Conservation (phyloP, 2,888 invertebrate genomes). For the Caenorhabditis sp. region DNA sequence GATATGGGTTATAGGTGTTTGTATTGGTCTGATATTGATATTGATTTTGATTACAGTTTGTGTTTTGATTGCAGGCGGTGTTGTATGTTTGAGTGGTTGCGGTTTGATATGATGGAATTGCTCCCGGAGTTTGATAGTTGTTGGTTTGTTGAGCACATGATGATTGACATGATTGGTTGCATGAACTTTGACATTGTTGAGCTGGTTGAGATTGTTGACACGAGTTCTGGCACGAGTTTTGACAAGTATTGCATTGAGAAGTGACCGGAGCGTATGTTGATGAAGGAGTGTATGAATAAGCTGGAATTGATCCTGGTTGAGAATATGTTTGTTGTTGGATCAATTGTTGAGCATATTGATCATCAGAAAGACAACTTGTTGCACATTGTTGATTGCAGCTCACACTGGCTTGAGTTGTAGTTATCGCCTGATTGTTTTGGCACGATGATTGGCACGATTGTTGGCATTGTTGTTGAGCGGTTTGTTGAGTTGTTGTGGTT, state of each 20-base stretch:
- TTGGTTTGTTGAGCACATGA: slow-evolving; percentile 21
- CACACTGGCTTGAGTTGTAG: slow-evolving; percentile 18
- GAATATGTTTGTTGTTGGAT: slow-evolving; percentile 48
- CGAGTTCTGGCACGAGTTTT: slow-evolving; percentile 38
- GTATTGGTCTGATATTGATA: background rate
- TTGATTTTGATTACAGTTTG: background rate
- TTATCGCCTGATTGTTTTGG: slow-evolving; percentile 5
- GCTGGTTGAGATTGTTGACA: slow-evolving; percentile 27
- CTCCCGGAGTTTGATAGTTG: slow-evolving; percentile 35
- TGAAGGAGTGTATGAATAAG: slow-evolving; percentile 23
- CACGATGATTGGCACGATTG: slow-evolving; percentile 38
- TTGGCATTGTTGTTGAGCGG: slow-evolving; percentile 41
- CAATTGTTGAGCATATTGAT: slow-evolving; percentile 49
- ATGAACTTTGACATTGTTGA: slow-evolving; percentile 38
- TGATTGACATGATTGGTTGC: slow-evolving; percentile 39
- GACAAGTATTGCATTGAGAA: slow-evolving; percentile 45
- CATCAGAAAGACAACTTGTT: slow-evolving; percentile 40
- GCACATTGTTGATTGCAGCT: slow-evolving; percentile 45
- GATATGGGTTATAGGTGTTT: slow-evolving; percentile 32
- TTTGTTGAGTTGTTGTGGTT: slow-evolving; percentile 24
- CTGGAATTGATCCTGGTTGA: slow-evolving; percentile 46
- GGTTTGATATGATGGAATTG: slow-evolving; percentile 30
- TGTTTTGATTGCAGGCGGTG: background rate
- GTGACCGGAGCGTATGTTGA: slow-evolving; percentile 33
- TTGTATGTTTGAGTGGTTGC: background rate